Conservation (phyloP, 2,888 invertebrate species). For the Phaedon cochleariae region DNA sequence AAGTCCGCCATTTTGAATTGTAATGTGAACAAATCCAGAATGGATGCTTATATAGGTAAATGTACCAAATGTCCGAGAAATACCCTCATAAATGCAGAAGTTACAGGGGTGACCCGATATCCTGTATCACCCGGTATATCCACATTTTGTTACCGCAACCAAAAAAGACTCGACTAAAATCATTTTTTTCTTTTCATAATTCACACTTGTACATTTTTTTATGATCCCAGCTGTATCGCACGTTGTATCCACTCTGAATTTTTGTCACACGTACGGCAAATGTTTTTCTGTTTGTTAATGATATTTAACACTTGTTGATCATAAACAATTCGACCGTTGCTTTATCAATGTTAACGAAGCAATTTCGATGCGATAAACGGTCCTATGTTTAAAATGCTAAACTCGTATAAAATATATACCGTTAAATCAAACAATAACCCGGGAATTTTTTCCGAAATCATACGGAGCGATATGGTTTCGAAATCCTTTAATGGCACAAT, state of each 20-base stretch:
- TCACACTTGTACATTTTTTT: too few species aligned
- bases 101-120: too few species aligned
- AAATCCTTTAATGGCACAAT: background rate
- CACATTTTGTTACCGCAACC: too few species aligned
- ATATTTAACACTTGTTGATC: slow-evolving; percentile 17
- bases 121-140: too few species aligned
- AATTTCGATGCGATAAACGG: slow-evolving; percentile 26
- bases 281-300: slow-evolving; percentile 8
- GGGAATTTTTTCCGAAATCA: background rate
- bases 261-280: background rate
- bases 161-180: too few species aligned
- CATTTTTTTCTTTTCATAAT: too few species aligned
- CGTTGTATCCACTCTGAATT: background rate
- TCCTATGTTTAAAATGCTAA: slow-evolving; percentile 25
- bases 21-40: too few species aligned
- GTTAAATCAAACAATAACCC: background rate
- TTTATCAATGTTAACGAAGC: slow-evolving; percentile 22
- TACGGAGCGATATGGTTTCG: background rate
- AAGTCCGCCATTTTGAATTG: too few species aligned
- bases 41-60: too few species aligned
- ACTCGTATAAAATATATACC: slow-evolving; percentile 20
- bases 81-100: too few species aligned
- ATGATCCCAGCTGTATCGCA: too few species aligned
- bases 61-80: too few species aligned
- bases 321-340: slow-evolving; percentile 15